A percentile compares a stretch with the other conserved stretches of the same genome.
phyloP scores from a whole-genome alignment of 2,888 invertebrate species.

The Meliscaeva auricollis region DNA sequence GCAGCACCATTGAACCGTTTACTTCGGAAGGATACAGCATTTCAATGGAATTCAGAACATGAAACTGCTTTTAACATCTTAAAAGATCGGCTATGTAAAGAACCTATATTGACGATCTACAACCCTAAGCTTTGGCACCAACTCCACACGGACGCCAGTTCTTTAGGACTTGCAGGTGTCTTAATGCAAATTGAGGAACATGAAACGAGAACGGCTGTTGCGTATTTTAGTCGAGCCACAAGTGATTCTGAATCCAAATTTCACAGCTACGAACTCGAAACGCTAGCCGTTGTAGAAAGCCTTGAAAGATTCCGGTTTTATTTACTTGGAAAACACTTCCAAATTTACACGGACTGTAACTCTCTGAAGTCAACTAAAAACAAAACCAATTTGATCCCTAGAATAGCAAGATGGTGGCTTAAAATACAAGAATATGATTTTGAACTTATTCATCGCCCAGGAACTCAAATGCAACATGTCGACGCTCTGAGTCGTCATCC shows the following conservation, averaged over 20 bases:
- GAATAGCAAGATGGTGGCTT: conserved; percentile 39
- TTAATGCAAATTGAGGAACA: not conserved
- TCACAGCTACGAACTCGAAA: conserved; percentile 35
- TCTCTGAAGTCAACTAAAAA: conserved; percentile 39
- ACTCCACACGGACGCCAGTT: conserved; percentile 54
- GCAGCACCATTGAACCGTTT: conserved; percentile 3
- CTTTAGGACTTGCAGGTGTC: not conserved
- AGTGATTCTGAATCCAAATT: conserved; percentile 1
- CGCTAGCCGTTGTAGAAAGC: conserved; percentile 1
- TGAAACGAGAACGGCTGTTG: conserved; percentile 15
- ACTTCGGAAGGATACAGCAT: not conserved
- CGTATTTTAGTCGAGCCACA: conserved; percentile 47
- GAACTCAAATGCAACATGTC: conserved; percentile 15
- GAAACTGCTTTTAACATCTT: conserved; percentile 9
- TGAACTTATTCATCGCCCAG: conserved; percentile 7
- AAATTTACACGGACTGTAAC: conserved; percentile 56
- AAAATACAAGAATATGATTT: conserved; percentile 16
- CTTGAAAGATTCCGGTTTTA: conserved; percentile 11
- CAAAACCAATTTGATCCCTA: conserved; percentile 6
- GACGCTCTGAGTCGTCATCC: conserved; percentile 38
- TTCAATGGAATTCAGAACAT: conserved; percentile 3
- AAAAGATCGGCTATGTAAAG: conserved; percentile 10
- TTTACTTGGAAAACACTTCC: conserved; percentile 49
- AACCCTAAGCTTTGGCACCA: conserved; percentile 40
- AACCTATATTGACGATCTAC: conserved; percentile 32